These are phyloP conservation scores for Haliaeetus leucogaster DNA, from an alignment of 2,113 vertebrate species.

Conservation along the genomic window DNA sequence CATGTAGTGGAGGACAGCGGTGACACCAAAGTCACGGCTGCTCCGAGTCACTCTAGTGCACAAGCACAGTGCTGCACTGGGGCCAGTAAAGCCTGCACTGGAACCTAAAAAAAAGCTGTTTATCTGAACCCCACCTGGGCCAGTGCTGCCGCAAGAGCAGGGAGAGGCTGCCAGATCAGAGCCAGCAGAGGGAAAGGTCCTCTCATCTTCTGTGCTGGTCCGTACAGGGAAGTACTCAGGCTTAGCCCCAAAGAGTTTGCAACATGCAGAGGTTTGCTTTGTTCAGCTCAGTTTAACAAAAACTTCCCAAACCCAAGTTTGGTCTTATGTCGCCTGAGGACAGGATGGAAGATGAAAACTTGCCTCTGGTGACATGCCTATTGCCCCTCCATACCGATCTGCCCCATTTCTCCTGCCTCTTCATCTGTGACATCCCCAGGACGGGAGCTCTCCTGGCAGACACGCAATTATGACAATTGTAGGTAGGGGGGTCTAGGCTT, in stretches of 20 bases:
- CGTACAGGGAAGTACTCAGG: accelerated
- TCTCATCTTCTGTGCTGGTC: not conserved
- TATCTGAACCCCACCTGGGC: not conserved
- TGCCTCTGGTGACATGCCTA: not conserved
- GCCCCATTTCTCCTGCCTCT: not conserved
- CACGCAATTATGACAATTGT: not conserved
- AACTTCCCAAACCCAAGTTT: not conserved
- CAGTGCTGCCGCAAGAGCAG: not conserved
- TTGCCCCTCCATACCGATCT: not conserved
- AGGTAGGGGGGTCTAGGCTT: not conserved
- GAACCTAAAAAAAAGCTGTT: not conserved
- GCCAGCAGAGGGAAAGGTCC: too few relatives aligned
- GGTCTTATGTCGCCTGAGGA: not conserved
- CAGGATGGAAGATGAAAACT: not conserved
- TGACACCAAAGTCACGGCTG: not conserved
- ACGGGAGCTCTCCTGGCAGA: not conserved
- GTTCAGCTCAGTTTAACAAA: not conserved
- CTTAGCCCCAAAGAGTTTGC: not conserved
- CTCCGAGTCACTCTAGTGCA: not conserved
- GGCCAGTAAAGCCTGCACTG: not conserved
- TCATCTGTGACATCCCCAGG: not conserved
- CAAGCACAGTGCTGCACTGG: not conserved
- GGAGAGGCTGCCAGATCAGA: not conserved
- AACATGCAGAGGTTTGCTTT: not conserved
- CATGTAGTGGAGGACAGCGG: not conserved